Evolutionary conservation across 1,140 invertebrate species (phyloP).

Genomic region (Musca domestica): DNA sequence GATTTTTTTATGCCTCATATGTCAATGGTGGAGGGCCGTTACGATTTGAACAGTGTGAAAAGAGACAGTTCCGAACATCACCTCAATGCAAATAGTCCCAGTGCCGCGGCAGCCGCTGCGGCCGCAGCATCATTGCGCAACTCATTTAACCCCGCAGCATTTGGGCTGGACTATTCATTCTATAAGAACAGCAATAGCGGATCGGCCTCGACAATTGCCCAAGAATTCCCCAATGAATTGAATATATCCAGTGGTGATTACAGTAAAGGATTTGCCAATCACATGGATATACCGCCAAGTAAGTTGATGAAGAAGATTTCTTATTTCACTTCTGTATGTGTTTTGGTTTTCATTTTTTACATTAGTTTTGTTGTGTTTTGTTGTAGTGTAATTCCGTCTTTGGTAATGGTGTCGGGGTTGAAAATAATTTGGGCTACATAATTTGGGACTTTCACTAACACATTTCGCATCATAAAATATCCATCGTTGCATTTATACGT

Average conservation of each 20-base stretch:
- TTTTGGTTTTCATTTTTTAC: not conserved
- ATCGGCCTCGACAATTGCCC: constrained; percentile 13
- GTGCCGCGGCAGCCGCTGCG: constrained; percentile 27
- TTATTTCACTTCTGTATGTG: not conserved
- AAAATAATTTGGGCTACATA: not conserved
- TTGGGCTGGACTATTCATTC: constrained; percentile 48
- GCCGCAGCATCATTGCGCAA: constrained; percentile 29
- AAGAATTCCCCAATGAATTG: constrained; percentile 50
- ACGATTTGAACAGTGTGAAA: constrained; percentile 45
- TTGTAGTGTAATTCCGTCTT: not conserved
- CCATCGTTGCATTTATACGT: not conserved
- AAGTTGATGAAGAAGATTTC: constrained; percentile 35
- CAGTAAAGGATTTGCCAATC: constrained; percentile 50
- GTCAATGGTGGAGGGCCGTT: constrained; percentile 46
- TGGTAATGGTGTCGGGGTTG: not conserved
- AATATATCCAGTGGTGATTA: constrained; percentile 49
- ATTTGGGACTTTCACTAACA: not conserved
- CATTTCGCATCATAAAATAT: not conserved
- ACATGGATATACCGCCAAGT: constrained; percentile 54
- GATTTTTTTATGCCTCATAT: constrained; percentile 52
- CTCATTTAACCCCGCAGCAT: constrained; percentile 35
- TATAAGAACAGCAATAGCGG: constrained; percentile 34
- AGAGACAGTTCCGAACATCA: constrained; percentile 33
- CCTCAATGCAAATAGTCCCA: constrained; percentile 24
- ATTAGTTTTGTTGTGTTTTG: constrained; percentile 1